A percentile compares a stretch with the other conserved stretches of the same genome.
These are phyloP conservation scores for Asobara japonica DNA, from an alignment of 1,140 invertebrate genomes.

Conservation along the genomic window DNA sequence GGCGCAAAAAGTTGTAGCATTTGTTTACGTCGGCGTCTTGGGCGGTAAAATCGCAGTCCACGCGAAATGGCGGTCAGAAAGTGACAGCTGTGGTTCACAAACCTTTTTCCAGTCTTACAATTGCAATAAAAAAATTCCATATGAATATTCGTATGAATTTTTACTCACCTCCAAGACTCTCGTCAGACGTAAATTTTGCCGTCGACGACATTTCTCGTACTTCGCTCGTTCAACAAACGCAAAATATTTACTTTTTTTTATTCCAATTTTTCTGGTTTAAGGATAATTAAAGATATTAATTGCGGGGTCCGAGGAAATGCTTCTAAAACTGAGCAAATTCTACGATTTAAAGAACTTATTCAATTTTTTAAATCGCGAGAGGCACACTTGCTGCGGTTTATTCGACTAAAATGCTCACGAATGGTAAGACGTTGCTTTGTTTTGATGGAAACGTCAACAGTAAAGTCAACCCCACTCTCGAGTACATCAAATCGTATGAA, in stretches of 20 bases:
- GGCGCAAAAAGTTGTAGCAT: slow-evolving; percentile 39
- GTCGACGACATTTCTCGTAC: slow-evolving; percentile 56
- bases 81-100: slow-evolving; percentile 43
- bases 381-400: slow-evolving; percentile 43
- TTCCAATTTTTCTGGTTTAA: neutral
- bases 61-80: slow-evolving; percentile 54
- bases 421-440: slow-evolving; percentile 53
- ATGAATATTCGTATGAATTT: too few species aligned
- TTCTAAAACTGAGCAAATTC: too few species aligned
- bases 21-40: slow-evolving; percentile 39
- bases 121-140: too few species aligned
- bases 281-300: neutral
- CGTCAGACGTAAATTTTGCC: slow-evolving; percentile 60
- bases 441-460: slow-evolving; percentile 56
- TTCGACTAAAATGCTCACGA: slow-evolving; percentile 48
- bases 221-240: slow-evolving; percentile 12
- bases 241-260: neutral
- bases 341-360: slow-evolving; percentile 11
- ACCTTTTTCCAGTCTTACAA: neutral
- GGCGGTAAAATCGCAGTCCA: slow-evolving; percentile 15
- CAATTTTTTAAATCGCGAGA: slow-evolving; percentile 17
- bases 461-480: neutral
- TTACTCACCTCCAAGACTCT: slow-evolving; percentile 63
- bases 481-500: too few species aligned
- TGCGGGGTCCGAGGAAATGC: neutral